Conservation (phyloP, 2,113 vertebrate genomes). For the Peromyscus californicus region DNA sequence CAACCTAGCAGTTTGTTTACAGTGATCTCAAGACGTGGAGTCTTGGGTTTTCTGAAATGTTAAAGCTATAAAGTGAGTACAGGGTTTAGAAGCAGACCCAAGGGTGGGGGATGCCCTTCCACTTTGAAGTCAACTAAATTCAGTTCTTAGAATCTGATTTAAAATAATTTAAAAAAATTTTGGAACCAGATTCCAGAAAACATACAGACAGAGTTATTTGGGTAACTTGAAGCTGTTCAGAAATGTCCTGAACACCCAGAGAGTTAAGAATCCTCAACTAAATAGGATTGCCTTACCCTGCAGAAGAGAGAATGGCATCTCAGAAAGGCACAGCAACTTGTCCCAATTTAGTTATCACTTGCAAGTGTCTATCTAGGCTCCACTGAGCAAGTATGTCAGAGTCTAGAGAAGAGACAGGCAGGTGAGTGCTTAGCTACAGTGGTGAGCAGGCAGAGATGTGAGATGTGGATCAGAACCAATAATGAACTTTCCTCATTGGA, state of each 20-base stretch:
- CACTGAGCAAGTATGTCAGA: not conserved
- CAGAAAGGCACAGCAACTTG: slow-evolving; percentile 10
- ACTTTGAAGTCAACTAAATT: not conserved
- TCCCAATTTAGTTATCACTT: slow-evolving; percentile 29
- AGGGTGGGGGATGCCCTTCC: not conserved
- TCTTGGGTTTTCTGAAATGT: slow-evolving; percentile 29
- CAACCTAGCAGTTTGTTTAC: not conserved
- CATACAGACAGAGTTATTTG: not conserved
- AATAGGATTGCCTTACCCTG: slow-evolving; percentile 1
- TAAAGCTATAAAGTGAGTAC: not conserved
- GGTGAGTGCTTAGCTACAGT: not conserved
- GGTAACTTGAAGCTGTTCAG: not conserved
- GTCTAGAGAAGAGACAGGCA: not conserved
- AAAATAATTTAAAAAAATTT: not conserved
- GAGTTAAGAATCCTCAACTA: slow-evolving; percentile 33
- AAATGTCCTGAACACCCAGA: not conserved
- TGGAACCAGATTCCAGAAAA: slow-evolving; percentile 59
- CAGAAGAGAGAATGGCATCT: slow-evolving; percentile 7
- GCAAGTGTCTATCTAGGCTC: not conserved
- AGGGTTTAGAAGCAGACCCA: not conserved
- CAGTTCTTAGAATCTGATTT: slow-evolving; percentile 25
- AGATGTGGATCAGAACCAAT: not conserved
- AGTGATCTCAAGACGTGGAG: not conserved
- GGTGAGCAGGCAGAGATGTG: not conserved
- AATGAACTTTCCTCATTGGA: not conserved